Conservation (phyloP, 1,140 invertebrate species). For the Ooceraea biroi region DNA sequence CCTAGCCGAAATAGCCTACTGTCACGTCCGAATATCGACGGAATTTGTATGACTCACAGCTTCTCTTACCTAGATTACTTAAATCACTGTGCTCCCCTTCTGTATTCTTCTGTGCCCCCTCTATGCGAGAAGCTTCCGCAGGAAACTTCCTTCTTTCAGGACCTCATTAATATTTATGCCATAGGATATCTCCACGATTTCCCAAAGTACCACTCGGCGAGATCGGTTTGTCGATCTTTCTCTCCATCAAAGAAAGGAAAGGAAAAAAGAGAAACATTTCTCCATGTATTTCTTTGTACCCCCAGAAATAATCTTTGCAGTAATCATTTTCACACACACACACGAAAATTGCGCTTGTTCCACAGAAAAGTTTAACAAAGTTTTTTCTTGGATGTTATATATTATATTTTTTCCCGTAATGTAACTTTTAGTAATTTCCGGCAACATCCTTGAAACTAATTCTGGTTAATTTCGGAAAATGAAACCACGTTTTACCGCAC, state of each 20-base stretch:
- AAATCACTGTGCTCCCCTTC: conserved; percentile 8
- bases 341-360: not conserved
- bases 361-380: not conserved
- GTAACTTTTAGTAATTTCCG: no score
- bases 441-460: no score
- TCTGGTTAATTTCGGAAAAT: conserved; percentile 13
- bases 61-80: conserved; percentile 40
- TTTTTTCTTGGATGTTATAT: not conserved
- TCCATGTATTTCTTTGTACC: no score
- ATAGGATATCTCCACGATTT: conserved; percentile 21
- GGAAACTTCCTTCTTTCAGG: conserved; percentile 36
- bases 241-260: not conserved
- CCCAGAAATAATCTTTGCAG: not conserved
- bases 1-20: not conserved
- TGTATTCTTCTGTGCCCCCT: conserved; percentile 3
- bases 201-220: conserved; percentile 30
- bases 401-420: no score
- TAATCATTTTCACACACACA: not conserved
- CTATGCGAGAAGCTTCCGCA: conserved; percentile 9
- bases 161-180: conserved; percentile 55
- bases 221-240: conserved; percentile 24
- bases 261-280: no score
- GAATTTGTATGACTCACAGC: conserved; percentile 1
- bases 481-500: conserved; percentile 13
- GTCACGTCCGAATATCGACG: conserved; percentile 31